Evolutionary conservation across 2,797 vertebrate genomes (phyloP).

Genomic region (Falco rusticolus): DNA sequence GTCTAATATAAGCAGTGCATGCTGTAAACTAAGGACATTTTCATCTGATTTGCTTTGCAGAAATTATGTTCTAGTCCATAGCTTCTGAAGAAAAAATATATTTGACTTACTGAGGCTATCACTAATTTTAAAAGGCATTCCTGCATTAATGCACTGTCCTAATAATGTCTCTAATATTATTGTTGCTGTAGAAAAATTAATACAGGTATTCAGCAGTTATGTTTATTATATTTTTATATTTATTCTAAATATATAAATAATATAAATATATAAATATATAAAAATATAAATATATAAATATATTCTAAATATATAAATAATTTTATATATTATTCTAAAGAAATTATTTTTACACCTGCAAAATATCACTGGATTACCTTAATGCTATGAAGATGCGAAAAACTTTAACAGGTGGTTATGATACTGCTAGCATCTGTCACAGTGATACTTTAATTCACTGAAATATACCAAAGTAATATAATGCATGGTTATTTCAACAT

Average conservation of each 20-base stretch:
- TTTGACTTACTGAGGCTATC: not conserved
- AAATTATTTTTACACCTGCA: not conserved
- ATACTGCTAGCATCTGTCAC: not conserved
- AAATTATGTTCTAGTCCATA: not conserved
- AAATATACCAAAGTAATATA: not conserved
- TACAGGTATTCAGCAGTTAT: not conserved
- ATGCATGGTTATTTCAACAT: not conserved
- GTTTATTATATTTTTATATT: not conserved
- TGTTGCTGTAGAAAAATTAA: not conserved
- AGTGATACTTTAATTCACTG: not conserved
- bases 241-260: no score
- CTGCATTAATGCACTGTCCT: not conserved
- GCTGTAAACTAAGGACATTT: not conserved
- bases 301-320: no score
- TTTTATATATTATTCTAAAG: no score
- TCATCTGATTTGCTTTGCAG: not conserved
- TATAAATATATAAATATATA: no score
- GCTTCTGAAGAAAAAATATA: not conserved
- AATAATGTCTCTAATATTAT: not conserved
- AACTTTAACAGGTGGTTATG: accelerated
- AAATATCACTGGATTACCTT: not conserved
- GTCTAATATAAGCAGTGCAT: not conserved
- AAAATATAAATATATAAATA: no score
- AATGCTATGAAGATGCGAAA: not conserved
- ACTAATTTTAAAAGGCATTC: not conserved